Conservation (phyloP, 2,797 vertebrate genomes). For the Argya squamiceps region DNA sequence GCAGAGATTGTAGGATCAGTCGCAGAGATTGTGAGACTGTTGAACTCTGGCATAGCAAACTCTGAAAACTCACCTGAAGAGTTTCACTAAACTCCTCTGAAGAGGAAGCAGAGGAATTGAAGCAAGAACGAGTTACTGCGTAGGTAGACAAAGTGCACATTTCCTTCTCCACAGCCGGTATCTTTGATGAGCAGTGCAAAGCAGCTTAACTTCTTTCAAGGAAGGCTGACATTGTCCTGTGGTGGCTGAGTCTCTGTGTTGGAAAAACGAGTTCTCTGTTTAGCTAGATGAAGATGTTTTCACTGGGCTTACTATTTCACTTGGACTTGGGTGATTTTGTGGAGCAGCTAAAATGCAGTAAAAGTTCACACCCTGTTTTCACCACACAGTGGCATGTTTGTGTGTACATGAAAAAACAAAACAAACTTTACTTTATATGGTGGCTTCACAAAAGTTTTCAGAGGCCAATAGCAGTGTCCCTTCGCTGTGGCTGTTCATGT, state of each 20-base stretch:
- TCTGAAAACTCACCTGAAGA: neutral
- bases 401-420: neutral
- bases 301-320: neutral
- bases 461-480: neutral
- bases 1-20: neutral
- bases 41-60: neutral
- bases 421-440: neutral
- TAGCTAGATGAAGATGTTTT: neutral
- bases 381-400: neutral
- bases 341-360: neutral
- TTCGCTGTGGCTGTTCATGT: neutral
- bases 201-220: neutral
- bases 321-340: neutral
- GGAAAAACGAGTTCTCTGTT: conserved; percentile 5
- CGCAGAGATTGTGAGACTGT: neutral
- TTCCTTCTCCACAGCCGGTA: neutral
- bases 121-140: neutral
- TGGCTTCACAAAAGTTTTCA: neutral
- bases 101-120: neutral
- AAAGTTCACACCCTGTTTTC: neutral
- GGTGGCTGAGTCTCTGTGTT: neutral
- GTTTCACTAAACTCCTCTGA: neutral
- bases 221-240: neutral
- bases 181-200: neutral
- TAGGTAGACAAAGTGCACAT: neutral